A percentile compares a stretch with the other conserved stretches of the same genome.
phyloP scores from a whole-genome alignment of 2,888 invertebrate genomes.

The Zaprionus lineosus region DNA sequence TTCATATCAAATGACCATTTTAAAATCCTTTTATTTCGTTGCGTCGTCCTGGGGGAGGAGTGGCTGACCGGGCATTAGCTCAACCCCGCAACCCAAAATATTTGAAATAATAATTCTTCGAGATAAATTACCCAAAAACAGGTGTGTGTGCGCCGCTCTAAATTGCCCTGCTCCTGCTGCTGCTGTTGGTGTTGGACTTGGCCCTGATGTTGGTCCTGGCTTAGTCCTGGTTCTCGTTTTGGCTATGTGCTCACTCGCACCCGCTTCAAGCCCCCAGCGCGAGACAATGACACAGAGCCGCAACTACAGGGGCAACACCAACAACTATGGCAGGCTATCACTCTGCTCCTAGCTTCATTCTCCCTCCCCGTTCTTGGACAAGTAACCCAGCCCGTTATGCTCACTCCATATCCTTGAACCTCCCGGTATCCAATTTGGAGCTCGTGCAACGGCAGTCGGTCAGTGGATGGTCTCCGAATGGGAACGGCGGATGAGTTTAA shows the following conservation, averaged over 20 bases:
- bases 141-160: constrained; percentile 80
- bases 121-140: constrained; percentile 83
- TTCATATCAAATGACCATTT: constrained; percentile 83
- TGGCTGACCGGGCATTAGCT: constrained; percentile 2
- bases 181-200: constrained; percentile 28
- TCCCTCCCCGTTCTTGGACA: not conserved
- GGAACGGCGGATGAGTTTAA: constrained; percentile 66
- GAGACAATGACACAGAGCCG: constrained; percentile 73
- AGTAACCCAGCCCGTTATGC: not conserved
- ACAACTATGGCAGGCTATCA: constrained; percentile 23
- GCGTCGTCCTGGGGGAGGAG: constrained; percentile 59
- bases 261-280: constrained; percentile 39
- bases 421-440: constrained; percentile 20
- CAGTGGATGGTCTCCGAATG: constrained; percentile 51
- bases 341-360: constrained; percentile 11
- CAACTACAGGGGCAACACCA: constrained; percentile 47
- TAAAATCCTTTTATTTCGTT: constrained; percentile 82
- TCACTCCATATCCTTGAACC: constrained; percentile 10
- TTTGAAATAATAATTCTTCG: constrained; percentile 83
- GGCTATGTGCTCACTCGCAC: constrained; percentile 18
- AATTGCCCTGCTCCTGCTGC: constrained; percentile 71
- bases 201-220: constrained; percentile 24
- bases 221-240: constrained; percentile 39
- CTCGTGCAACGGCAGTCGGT: constrained; percentile 52
- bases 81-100: constrained; percentile 68